Conservation (phyloP, 2,888 invertebrate genomes). For the Amorpha juglandis region DNA sequence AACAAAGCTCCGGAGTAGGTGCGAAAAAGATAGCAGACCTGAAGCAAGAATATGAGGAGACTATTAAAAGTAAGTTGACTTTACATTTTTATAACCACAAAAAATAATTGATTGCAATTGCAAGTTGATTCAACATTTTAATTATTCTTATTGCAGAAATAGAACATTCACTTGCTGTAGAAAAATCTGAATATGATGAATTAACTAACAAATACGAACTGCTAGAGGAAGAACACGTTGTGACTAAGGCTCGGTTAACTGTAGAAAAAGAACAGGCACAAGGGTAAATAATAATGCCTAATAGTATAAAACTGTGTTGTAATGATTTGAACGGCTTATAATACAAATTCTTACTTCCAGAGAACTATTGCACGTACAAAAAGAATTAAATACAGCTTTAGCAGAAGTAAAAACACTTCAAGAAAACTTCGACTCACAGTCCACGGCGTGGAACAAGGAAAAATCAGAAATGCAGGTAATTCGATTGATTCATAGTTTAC, state of each 20-base stretch:
- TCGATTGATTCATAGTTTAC: neutral
- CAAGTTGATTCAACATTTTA: neutral
- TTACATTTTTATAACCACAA: neutral
- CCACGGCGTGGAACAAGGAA: conserved; percentile 89
- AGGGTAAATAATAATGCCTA: conserved; percentile 70
- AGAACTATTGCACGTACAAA: conserved; percentile 85
- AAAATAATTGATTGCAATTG: neutral
- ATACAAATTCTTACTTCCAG: conserved; percentile 62
- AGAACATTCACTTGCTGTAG: conserved; percentile 87
- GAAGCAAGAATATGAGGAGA: conserved; percentile 87
- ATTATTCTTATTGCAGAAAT: conserved; percentile 80
- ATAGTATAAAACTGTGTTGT: neutral
- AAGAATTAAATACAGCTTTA: conserved; percentile 85
- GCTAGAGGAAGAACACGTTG: conserved; percentile 92
- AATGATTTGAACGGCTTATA: neutral
- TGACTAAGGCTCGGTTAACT: conserved; percentile 91
- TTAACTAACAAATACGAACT: conserved; percentile 92
- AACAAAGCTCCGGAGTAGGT: conserved; percentile 85
- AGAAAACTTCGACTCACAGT: conserved; percentile 86
- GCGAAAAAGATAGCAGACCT: conserved; percentile 87
- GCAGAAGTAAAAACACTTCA: conserved; percentile 86
- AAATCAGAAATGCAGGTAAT: conserved; percentile 87
- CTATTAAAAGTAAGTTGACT: conserved; percentile 86
- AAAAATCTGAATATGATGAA: conserved; percentile 90
- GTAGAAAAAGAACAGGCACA: conserved; percentile 92